Evolutionary conservation across 1,140 invertebrate genomes (phyloP).

Genomic region (Bombyx mori): DNA sequence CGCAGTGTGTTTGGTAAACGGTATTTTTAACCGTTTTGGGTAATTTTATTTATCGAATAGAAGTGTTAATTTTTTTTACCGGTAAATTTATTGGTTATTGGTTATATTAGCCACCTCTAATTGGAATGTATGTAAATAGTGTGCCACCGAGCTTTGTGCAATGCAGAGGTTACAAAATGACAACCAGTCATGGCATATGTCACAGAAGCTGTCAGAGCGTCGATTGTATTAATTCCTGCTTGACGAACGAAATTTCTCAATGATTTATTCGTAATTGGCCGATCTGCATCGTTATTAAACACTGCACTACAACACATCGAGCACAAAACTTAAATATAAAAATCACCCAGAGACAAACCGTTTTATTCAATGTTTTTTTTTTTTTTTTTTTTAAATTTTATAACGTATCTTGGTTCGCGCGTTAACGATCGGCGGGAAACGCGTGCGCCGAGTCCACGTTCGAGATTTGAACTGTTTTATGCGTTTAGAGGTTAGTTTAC

Average conservation of each 20-base stretch:
- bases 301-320: conserved; percentile 4
- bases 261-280: conserved; percentile 6
- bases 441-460: conserved; percentile 55
- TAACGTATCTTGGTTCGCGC: neutral
- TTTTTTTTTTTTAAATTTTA: no score
- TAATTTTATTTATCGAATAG: no score
- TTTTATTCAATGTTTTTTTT: no score
- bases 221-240: conserved; percentile 3
- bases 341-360: neutral
- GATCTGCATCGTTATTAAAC: conserved; percentile 22
- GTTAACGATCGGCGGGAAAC: conserved; percentile 16
- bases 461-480: conserved; percentile 55
- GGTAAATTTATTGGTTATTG: no score
- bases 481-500: conserved; percentile 5
- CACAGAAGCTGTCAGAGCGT: conserved; percentile 11
- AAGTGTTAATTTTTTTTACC: no score
- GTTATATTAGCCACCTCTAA: no score
- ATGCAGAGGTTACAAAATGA: neutral
- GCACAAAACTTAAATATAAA: conserved; percentile 2
- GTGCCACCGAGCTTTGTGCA: neutral
- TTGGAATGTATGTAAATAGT: no score
- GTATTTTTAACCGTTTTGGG: no score
- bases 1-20: no score
- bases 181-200: conserved; percentile 6
- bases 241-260: neutral